Conservation (phyloP, 1,140 invertebrate genomes). For the Xylocopa sonorina region DNA sequence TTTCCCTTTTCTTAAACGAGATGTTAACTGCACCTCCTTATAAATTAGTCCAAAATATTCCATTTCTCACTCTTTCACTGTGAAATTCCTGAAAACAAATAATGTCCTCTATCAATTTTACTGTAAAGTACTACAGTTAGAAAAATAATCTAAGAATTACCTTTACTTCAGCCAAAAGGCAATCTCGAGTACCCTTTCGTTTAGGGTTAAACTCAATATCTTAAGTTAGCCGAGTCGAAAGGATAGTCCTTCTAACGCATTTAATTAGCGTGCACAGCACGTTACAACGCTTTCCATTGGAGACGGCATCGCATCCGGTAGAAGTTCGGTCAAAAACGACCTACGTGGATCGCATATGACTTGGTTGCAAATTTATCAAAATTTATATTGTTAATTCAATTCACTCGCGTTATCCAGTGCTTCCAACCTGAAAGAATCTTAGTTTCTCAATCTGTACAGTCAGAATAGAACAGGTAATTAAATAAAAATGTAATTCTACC, state of each 20-base stretch:
- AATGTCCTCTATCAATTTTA: no score
- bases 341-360: conserved; percentile 39
- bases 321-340: conserved; percentile 46
- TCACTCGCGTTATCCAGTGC: neutral
- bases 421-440: neutral
- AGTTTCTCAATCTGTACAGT: neutral
- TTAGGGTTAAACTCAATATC: neutral
- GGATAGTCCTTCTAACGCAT: conserved; percentile 36
- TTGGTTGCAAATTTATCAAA: conserved; percentile 33
- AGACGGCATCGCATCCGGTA: conserved; percentile 46
- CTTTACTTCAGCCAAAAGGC: no score
- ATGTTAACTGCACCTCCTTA: neutral
- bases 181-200: neutral
- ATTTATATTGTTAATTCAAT: neutral
- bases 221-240: neutral
- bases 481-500: neutral
- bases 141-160: neutral
- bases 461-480: neutral
- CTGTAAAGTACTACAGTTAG: neutral
- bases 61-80: no score
- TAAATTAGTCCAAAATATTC: neutral
- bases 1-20: no score
- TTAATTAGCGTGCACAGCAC: conserved; percentile 47
- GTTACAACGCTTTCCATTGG: conserved; percentile 46
- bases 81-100: no score